Percentiles rank a stretch among this genome's conserved stretches.
These are phyloP conservation scores for Oreortyx pictus DNA, from an alignment of 2,797 vertebrate genomes.

Conservation along the genomic window DNA sequence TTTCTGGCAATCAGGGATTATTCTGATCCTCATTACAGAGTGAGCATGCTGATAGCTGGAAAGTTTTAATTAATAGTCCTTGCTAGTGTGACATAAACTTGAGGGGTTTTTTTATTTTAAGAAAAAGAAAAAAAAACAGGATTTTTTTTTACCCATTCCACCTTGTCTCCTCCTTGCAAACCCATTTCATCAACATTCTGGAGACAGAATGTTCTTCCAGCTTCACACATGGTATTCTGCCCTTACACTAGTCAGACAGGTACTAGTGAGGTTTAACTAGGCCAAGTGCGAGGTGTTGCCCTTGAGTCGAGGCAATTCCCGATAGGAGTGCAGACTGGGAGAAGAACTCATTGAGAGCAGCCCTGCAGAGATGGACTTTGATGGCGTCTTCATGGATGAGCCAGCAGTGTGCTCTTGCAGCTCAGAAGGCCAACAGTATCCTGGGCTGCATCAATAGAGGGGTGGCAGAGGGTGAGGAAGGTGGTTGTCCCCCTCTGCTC, in stretches of 20 bases:
- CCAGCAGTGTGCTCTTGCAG: no score
- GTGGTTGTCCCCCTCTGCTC: no score
- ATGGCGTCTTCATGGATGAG: no score
- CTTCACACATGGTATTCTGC: neutral
- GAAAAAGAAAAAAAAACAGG: neutral
- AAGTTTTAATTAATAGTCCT: constrained; percentile 49
- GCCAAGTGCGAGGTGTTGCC: no score
- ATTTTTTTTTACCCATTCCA: neutral
- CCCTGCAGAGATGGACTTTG: no score
- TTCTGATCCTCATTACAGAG: constrained; percentile 35
- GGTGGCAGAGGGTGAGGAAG: no score
- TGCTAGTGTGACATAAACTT: neutral
- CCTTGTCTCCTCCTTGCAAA: neutral
- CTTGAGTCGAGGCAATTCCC: no score
- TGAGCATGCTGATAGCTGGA: constrained; percentile 7
- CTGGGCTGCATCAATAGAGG: no score
- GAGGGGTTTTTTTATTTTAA: neutral
- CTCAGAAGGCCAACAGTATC: no score
- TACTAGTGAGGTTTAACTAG: no score
- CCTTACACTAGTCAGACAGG: neutral
- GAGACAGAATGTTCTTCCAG: neutral
- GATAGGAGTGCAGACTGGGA: no score
- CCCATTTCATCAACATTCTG: neutral
- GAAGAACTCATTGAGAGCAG: no score
- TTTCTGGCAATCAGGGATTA: constrained; percentile 35